Conservation (phyloP, 2,113 vertebrate genomes). For the Chionodraco myersi region DNA sequence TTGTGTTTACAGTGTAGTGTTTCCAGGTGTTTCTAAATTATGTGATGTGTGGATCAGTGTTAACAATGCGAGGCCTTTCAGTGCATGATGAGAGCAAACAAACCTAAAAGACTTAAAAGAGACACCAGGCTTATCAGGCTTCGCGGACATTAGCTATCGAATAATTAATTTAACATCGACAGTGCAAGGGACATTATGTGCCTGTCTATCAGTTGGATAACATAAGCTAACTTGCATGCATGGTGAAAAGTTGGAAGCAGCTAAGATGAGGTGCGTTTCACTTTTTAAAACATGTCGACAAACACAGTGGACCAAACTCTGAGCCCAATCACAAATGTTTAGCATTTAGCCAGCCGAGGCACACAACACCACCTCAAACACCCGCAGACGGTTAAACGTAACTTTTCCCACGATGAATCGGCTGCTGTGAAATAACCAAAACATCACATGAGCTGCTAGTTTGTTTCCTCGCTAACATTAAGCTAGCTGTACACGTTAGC, state of each 20-base stretch:
- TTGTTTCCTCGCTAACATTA: slow-evolving; percentile 62
- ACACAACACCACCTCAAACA: no score
- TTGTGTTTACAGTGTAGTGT: neutral
- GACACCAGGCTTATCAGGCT: neutral
- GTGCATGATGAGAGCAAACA: slow-evolving; percentile 11
- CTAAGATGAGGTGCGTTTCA: slow-evolving; percentile 52
- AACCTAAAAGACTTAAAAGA: neutral
- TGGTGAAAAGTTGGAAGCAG: slow-evolving; percentile 63
- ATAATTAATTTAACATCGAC: neutral
- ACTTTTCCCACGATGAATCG: slow-evolving; percentile 2
- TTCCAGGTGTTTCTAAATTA: neutral
- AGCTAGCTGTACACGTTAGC: slow-evolving; percentile 63
- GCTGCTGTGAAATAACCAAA: slow-evolving; percentile 59
- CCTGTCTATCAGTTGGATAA: neutral
- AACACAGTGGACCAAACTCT: slow-evolving; percentile 20
- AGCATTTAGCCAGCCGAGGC: no score
- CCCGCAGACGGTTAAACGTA: neutral
- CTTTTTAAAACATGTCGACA: slow-evolving; percentile 35
- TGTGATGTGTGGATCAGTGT: neutral
- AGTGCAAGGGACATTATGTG: neutral
- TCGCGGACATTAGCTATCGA: neutral
- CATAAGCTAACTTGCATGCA: slow-evolving; percentile 18
- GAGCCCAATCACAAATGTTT: neutral
- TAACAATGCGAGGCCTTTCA: slow-evolving; percentile 40
- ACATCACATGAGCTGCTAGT: slow-evolving; percentile 77